Percentiles rank a stretch among this genome's conserved stretches.
phyloP scores from a whole-genome alignment of 2,797 vertebrate genomes.

The Ciconia nigra region DNA sequence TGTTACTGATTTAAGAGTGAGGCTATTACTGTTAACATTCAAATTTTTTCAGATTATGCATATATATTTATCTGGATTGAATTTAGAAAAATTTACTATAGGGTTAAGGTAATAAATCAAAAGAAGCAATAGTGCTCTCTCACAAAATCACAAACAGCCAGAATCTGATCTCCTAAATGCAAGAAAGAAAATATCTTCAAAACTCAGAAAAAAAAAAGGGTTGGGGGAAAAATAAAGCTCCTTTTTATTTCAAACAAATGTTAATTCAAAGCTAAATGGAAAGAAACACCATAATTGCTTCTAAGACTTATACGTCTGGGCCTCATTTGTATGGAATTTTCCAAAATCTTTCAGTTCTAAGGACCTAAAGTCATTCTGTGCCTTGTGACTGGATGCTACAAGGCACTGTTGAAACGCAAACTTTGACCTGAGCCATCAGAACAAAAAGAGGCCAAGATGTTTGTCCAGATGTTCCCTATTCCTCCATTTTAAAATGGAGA shows the following conservation, averaged over 20 bases:
- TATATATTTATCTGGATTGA: neutral
- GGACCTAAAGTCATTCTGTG: neutral
- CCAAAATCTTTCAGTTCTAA: neutral
- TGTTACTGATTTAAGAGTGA: neutral
- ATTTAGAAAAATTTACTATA: neutral
- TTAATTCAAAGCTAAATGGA: constrained; percentile 48
- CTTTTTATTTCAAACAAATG: constrained; percentile 47
- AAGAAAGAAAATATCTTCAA: neutral
- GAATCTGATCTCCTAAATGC: neutral
- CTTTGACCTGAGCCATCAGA: neutral
- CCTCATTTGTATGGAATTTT: constrained; percentile 41
- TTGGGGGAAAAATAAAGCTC: neutral
- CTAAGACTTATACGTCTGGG: neutral
- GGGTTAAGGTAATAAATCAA: neutral
- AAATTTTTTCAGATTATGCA: neutral
- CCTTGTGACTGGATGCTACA: neutral
- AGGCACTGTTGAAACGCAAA: neutral
- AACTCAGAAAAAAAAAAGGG: neutral
- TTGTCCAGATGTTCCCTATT: neutral
- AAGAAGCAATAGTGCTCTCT: neutral
- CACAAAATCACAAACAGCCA: neutral
- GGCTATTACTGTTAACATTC: neutral
- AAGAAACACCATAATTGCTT: constrained; percentile 36
- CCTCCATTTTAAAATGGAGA: neutral
- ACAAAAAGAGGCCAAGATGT: neutral